Base-by-base conservation (phyloP, 2,113 vertebrate genomes). In the Amia ocellicauda region DNA sequence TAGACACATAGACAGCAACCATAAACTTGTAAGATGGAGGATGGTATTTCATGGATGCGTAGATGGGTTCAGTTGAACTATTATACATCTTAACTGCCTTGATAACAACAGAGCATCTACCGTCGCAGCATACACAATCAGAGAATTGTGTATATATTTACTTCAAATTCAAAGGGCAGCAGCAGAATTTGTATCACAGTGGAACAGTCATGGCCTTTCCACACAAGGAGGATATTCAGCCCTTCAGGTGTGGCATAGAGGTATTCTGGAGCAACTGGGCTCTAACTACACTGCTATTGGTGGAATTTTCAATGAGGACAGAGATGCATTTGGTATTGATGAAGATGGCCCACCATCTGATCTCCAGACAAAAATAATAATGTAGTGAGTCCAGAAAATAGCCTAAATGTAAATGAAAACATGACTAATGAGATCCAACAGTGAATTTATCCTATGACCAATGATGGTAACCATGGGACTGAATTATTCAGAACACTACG, bases 21-120 rank as follows among this genome's bases (percentile, higher is more conserved):
- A 69, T 26, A 69, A 69, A 52, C 36, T 69, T 11, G 22, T 64
- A 1, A 53, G 57, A 5, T 64, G 57, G 57, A 53, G 50, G 9
- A 17, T 64, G 49, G 67, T 69, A 4, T 64, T 69, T 28, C 67
- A 69, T 26, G 56, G 67, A 3, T 64, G 62, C 36, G 50, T 65
- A 13, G 68, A 69, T 20, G 62, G 62, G 1, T 64, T 51, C 11
- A 69, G 68, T 22, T 50, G 57, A 1, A 60, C 68, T n/a, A 69
- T 69, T 10, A 69, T 69, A 20, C 60, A 69, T 22, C 40, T 64
- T 2, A 3, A 55, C 7, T 64, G 68, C 28, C 41, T 51, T 3
- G 11, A 29, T 10, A 66, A 66, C 17, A 66, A 69, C 14, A 53
- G 62, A 14, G 68, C 56, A n/a, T 41, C 53, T 2, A 62, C 51